phyloP scores from a whole-genome alignment of 2,797 vertebrate species.

The Aplochiton taeniatus region DNA sequence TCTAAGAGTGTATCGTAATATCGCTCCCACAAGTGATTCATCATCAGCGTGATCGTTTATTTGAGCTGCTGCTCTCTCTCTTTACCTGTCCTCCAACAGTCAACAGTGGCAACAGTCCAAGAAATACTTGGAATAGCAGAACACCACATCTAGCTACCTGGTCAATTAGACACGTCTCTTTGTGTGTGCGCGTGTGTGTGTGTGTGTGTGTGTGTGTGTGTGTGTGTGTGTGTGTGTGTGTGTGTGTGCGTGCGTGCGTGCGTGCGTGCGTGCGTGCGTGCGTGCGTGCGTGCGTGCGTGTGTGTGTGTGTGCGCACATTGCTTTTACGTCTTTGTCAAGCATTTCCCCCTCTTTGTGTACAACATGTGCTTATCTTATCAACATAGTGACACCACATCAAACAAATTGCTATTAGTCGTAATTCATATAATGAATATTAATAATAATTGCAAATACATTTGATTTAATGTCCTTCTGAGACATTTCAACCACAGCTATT shows the following conservation, averaged over 20 bases:
- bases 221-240: slow-evolving; percentile 9
- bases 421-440: too few relatives aligned
- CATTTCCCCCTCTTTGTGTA: too few relatives aligned
- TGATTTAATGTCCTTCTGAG: too few relatives aligned
- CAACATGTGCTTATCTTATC: too few relatives aligned
- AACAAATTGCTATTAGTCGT: too few relatives aligned
- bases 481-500: too few relatives aligned
- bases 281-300: slow-evolving; percentile 20
- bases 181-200: slow-evolving; percentile 9
- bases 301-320: slow-evolving; percentile 8
- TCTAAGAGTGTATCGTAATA: slow-evolving; percentile 33
- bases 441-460: too few relatives aligned
- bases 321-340: too few relatives aligned
- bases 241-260: slow-evolving; percentile 10
- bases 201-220: slow-evolving; percentile 19
- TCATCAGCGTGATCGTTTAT: slow-evolving; percentile 49
- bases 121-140: slow-evolving; percentile 21
- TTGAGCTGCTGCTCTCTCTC: slow-evolving; percentile 38
- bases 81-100: slow-evolving; percentile 23
- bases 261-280: slow-evolving; percentile 9
- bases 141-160: slow-evolving; percentile 26
- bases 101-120: background rate
- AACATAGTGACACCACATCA: too few relatives aligned
- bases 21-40: slow-evolving; percentile 52
- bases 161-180: too few relatives aligned